Evolutionary conservation across 2,113 vertebrate genomes (phyloP).

Genomic region (Chinchilla lanigera): DNA sequence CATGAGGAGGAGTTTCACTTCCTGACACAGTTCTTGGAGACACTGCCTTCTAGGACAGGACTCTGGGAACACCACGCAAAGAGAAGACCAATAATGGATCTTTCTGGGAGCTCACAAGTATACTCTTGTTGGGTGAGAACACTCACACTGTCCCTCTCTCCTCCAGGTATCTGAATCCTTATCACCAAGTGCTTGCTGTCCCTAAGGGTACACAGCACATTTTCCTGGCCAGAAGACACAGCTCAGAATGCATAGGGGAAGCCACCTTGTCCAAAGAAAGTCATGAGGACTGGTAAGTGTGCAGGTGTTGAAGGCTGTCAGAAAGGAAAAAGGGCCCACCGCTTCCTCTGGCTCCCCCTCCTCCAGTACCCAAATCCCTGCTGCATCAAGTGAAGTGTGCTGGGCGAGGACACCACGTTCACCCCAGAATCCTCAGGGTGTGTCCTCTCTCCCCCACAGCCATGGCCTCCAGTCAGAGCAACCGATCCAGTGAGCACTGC

Average conservation of each 20-base stretch:
- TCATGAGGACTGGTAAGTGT: rapidly evolving
- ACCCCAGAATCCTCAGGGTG: neutral
- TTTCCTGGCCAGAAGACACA: rapidly evolving
- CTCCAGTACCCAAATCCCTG: neutral
- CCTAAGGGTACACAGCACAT: neutral
- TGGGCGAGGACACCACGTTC: too few species aligned
- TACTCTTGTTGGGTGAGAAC: neutral
- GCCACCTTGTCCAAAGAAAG: neutral
- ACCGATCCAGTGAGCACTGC: neutral
- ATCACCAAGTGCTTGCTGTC: neutral
- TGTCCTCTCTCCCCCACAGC: neutral
- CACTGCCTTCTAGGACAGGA: rapidly evolving
- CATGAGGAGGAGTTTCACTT: too few species aligned
- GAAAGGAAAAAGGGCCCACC: neutral
- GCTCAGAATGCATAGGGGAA: neutral
- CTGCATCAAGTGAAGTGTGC: neutral
- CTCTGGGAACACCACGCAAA: neutral
- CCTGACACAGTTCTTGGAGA: too few species aligned
- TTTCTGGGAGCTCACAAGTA: rapidly evolving
- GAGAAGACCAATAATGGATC: neutral
- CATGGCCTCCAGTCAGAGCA: neutral
- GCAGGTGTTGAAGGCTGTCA: neutral
- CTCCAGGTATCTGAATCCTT: neutral
- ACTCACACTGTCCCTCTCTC: neutral
- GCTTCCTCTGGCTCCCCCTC: neutral